Conservation (phyloP, 2,797 vertebrate species). For the Anas capensis region DNA sequence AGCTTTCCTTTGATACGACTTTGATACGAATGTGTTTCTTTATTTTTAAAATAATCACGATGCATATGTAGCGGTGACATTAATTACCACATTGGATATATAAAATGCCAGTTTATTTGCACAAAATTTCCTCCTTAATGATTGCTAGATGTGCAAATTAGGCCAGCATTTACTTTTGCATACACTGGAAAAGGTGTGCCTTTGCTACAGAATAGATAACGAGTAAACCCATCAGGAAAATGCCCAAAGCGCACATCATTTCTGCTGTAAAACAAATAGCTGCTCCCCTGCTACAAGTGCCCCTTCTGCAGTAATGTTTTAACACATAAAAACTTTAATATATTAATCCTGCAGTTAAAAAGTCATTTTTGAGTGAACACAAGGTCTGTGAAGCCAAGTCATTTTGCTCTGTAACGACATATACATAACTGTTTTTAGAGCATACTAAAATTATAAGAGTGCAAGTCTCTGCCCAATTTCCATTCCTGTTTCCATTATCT, state of each 20-base stretch:
- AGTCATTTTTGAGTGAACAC: background rate
- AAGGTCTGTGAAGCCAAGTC: background rate
- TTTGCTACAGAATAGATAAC: background rate
- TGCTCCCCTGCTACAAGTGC: background rate
- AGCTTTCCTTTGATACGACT: background rate
- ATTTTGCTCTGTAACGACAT: background rate
- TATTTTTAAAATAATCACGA: background rate
- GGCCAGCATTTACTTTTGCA: background rate
- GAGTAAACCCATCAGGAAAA: background rate
- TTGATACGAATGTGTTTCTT: background rate
- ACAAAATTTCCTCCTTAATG: background rate
- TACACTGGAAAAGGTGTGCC: background rate
- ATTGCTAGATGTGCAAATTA: background rate
- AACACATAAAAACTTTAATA: background rate
- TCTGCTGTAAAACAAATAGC: background rate
- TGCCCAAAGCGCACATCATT: background rate
- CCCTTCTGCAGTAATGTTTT: background rate
- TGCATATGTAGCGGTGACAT: background rate
- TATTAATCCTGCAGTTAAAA: background rate
- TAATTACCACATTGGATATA: background rate
- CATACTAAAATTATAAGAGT: constrained; percentile 9
- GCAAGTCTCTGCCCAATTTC: constrained; percentile 23
- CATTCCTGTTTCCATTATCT: background rate
- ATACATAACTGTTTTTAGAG: background rate
- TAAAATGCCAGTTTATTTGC: background rate